Conservation (phyloP, 1,140 invertebrate species). For the Metopolophium dirhodum region DNA sequence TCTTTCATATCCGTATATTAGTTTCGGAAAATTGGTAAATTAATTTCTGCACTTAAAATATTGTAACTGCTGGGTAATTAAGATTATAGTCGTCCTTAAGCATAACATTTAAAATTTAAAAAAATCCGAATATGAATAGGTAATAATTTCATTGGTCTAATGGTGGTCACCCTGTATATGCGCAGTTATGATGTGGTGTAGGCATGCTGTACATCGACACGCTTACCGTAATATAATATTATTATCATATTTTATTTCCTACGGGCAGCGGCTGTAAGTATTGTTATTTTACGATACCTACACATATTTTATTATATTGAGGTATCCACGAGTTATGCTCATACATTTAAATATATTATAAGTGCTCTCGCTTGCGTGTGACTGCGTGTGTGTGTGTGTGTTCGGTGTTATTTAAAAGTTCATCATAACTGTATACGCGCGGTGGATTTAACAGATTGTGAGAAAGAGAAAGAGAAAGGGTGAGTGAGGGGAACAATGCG, state of each 20-base stretch:
- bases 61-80: too few species aligned
- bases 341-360: neutral
- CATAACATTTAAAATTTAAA: neutral
- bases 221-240: neutral
- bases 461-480: neutral
- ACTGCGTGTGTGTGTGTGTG: neutral
- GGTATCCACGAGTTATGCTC: neutral
- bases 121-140: too few species aligned
- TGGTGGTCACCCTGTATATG: neutral
- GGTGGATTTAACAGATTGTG: neutral
- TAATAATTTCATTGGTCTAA: neutral
- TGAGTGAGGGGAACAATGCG: neutral
- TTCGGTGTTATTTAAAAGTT: neutral
- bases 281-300: neutral
- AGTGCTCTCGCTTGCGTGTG: neutral
- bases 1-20: too few species aligned
- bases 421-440: neutral
- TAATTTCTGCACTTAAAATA: too few species aligned
- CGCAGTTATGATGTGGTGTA: neutral
- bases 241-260: neutral
- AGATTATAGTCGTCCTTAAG: too few species aligned
- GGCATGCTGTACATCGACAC: too few species aligned
- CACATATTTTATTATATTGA: neutral
- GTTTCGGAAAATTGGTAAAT: too few species aligned
- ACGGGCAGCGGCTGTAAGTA: neutral